phyloP scores from a whole-genome alignment of 2,888 invertebrate species.

The Coleophora flavipennella region DNA sequence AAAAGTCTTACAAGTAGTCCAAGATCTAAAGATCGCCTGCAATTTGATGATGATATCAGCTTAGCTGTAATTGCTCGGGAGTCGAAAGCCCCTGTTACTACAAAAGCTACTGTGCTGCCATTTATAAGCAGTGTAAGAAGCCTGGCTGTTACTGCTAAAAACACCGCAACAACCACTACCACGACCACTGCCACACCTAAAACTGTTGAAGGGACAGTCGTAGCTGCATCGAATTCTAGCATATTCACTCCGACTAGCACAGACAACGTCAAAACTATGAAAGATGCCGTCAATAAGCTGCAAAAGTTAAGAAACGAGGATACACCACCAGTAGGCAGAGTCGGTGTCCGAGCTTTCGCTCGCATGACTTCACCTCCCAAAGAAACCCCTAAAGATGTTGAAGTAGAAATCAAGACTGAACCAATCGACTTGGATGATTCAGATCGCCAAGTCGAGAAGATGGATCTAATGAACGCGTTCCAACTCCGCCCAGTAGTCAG shows the following conservation, averaged over 20 bases:
- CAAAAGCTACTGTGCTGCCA: conserved; percentile 29
- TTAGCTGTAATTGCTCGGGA: conserved; percentile 38
- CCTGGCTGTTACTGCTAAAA: conserved; percentile 30
- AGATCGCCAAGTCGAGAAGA: conserved; percentile 47
- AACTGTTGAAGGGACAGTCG: conserved; percentile 30
- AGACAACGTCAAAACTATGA: conserved; percentile 36
- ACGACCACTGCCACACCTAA: conserved; percentile 17
- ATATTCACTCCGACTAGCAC: conserved; percentile 44
- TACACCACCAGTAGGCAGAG: conserved; percentile 36
- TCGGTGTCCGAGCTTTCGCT: conserved; percentile 59
- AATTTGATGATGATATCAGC: conserved; percentile 45
- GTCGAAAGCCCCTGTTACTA: conserved; percentile 16
- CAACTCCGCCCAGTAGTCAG: conserved; percentile 46
- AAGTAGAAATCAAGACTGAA: conserved; percentile 57
- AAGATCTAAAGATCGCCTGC: conserved; percentile 31
- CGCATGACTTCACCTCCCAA: conserved; percentile 41
- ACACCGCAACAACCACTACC: conserved; percentile 14
- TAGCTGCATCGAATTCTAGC: conserved; percentile 30
- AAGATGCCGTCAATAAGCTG: conserved; percentile 38
- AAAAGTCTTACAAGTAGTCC: conserved; percentile 14
- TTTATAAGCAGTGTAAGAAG: conserved; percentile 51
- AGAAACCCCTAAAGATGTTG: conserved; percentile 22
- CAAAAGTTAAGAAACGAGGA: conserved; percentile 33
- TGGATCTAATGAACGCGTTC: conserved; percentile 54
- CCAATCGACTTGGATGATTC: conserved; percentile 54